Percentiles rank a stretch among this genome's conserved stretches.
phyloP scores from a whole-genome alignment of 1,140 invertebrate species.

The Vanessa atalanta region DNA sequence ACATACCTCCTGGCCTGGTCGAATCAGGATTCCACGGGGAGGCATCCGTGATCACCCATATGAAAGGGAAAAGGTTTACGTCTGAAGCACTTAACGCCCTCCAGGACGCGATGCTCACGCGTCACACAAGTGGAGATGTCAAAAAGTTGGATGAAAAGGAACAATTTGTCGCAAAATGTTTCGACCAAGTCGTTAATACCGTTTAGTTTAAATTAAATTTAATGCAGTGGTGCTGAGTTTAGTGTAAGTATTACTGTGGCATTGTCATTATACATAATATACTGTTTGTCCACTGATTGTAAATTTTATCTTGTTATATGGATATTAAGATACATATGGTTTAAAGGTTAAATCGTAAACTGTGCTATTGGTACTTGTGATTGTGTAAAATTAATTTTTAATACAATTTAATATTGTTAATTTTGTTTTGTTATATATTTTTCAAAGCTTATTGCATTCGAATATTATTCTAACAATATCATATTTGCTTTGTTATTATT shows the following conservation, averaged over 20 bases:
- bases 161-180: conserved; percentile 79
- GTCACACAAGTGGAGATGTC: conserved; percentile 57
- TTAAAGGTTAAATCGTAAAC: conserved; percentile 29
- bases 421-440: not conserved
- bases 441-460: conserved; percentile 11
- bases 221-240: conserved; percentile 34
- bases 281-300: conserved; percentile 39
- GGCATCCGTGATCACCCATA: conserved; percentile 76
- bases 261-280: conserved; percentile 16
- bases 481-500: conserved; percentile 53
- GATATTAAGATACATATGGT: conserved; percentile 41
- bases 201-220: conserved; percentile 46
- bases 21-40: conserved; percentile 78
- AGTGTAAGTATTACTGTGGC: conserved; percentile 41
- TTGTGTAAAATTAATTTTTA: conserved; percentile 6
- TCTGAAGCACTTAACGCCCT: conserved; percentile 72
- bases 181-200: conserved; percentile 79
- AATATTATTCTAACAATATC: conserved; percentile 16
- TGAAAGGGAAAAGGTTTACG: conserved; percentile 78
- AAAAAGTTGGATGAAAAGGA: conserved; percentile 77
- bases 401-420: conserved; percentile 9
- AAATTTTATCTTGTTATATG: conserved; percentile 43
- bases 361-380: conserved; percentile 16
- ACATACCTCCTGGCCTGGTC: conserved; percentile 74
- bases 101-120: conserved; percentile 75